Conservation (phyloP, 2,113 vertebrate genomes). For the Sorex fumeus region DNA sequence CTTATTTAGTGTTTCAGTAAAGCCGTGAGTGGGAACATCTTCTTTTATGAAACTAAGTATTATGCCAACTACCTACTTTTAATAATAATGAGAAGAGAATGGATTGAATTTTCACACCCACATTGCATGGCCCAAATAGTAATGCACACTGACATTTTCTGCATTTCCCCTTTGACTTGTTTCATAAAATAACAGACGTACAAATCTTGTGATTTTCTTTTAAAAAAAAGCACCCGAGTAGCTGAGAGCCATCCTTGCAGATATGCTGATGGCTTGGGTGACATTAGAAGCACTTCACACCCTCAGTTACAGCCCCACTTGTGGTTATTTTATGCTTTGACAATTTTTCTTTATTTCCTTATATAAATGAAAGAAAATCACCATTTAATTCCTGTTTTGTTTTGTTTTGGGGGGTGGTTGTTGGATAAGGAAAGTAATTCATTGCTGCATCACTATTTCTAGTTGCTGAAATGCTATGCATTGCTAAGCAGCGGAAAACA, state of each 20-base stretch:
- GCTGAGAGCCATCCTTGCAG: not conserved
- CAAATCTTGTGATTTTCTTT: not conserved
- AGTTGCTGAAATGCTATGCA: slow-evolving; percentile 63
- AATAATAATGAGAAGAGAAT: slow-evolving; percentile 10
- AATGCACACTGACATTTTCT: not conserved
- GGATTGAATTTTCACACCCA: slow-evolving; percentile 60
- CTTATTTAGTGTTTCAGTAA: slow-evolving; percentile 35
- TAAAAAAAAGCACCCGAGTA: not conserved
- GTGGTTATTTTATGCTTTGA: not conserved
- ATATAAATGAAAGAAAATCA: not conserved
- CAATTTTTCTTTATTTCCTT: slow-evolving; percentile 7
- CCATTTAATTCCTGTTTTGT: not conserved
- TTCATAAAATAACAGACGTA: slow-evolving; percentile 20
- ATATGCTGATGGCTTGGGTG: not conserved
- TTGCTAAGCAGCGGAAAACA: slow-evolving; percentile 58
- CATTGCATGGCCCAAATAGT: slow-evolving; percentile 11
- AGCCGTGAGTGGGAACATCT: not conserved
- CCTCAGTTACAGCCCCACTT: not conserved
- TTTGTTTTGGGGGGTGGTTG: not conserved
- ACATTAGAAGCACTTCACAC: accelerated
- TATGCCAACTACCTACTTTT: not conserved
- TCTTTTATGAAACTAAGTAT: slow-evolving; percentile 5
- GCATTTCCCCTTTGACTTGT: not conserved
- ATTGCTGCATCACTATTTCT: slow-evolving; percentile 63
- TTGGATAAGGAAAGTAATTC: slow-evolving; percentile 52